Evolutionary conservation across 2,888 invertebrate species (phyloP).

Genomic region (Agrotis ipsilon): DNA sequence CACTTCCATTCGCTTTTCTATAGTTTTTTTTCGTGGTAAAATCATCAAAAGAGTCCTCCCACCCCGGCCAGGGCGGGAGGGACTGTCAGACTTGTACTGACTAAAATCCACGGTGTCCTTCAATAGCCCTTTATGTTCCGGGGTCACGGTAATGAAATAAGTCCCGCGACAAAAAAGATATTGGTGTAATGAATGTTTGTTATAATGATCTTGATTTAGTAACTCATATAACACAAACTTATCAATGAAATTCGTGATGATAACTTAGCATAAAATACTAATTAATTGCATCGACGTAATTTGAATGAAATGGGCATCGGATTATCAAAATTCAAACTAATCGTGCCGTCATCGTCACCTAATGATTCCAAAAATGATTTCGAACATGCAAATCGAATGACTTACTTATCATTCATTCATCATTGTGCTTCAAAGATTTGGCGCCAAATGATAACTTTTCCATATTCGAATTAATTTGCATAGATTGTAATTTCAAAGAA

Average conservation of each 20-base stretch:
- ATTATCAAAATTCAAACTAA: conserved; percentile 44
- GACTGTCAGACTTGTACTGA: no score
- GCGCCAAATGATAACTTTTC: conserved; percentile 31
- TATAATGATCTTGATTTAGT: no score
- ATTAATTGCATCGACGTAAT: conserved; percentile 23
- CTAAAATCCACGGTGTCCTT: no score
- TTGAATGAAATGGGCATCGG: conserved; percentile 19
- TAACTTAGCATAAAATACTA: background rate
- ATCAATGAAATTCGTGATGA: conserved; percentile 1
- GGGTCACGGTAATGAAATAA: no score
- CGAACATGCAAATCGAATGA: conserved; percentile 11
- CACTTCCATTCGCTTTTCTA: no score
- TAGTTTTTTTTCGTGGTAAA: no score
- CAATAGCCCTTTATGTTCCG: no score
- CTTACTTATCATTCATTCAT: conserved; percentile 15
- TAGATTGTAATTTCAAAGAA: conserved; percentile 30
- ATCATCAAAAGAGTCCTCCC: no score
- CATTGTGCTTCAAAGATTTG: conserved; percentile 30
- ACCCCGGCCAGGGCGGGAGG: no score
- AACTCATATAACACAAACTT: background rate
- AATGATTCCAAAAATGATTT: conserved; percentile 18
- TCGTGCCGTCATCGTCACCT: conserved; percentile 24
- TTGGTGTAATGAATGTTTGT: no score
- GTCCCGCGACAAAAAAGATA: no score
- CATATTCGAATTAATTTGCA: conserved; percentile 20